Conservation (phyloP, 2,888 invertebrate genomes). For the Leptura quadrifasciata region DNA sequence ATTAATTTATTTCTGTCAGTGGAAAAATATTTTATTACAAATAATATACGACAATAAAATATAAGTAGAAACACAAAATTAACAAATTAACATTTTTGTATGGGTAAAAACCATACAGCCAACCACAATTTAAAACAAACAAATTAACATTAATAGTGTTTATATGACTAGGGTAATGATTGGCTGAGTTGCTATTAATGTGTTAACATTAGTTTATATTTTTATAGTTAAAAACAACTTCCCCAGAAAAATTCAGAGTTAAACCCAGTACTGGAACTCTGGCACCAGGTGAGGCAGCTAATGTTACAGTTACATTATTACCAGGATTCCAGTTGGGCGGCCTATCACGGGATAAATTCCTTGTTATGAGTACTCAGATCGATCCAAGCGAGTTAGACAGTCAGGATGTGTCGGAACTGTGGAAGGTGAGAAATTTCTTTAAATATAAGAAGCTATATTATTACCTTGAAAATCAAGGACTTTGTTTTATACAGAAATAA, state of each 20-base stretch:
- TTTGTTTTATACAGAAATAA: too few relatives aligned
- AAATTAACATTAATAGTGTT: neutral
- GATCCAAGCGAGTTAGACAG: slow-evolving; percentile 76
- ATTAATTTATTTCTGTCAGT: too few relatives aligned
- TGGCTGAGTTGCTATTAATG: neutral
- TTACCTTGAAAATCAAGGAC: too few relatives aligned
- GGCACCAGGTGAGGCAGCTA: slow-evolving; percentile 78
- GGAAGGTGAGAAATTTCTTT: slow-evolving; percentile 76
- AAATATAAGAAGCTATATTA: neutral
- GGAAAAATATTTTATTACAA: neutral
- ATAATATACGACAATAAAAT: neutral
- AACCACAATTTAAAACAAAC: too few relatives aligned
- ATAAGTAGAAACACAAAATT: neutral
- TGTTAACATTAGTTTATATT: slow-evolving; percentile 58
- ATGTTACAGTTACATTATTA: slow-evolving; percentile 85
- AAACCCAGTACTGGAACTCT: slow-evolving; percentile 90
- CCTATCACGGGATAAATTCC: slow-evolving; percentile 88
- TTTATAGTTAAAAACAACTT: slow-evolving; percentile 93
- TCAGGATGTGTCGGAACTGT: slow-evolving; percentile 83
- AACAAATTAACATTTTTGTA: too few relatives aligned
- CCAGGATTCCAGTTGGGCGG: slow-evolving; percentile 82
- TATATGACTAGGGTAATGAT: neutral
- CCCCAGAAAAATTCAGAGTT: slow-evolving; percentile 96
- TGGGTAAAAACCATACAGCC: too few relatives aligned
- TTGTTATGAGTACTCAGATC: slow-evolving; percentile 88